phyloP scores from a whole-genome alignment of 1,140 invertebrate species.

The Brachionus plicatilis region DNA sequence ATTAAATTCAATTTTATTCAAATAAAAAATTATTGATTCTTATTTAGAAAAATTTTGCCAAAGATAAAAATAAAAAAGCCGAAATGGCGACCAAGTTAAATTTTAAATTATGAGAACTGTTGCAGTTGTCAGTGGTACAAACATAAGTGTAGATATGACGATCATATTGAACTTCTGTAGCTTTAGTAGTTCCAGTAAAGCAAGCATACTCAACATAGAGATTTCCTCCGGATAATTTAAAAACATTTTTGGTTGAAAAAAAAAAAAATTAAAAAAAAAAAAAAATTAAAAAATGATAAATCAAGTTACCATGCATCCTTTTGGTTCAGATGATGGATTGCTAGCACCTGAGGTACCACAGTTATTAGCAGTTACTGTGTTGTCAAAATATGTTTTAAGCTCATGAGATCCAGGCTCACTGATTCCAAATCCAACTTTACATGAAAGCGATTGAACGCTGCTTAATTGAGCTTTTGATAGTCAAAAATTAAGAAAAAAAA shows the following conservation, averaged over 20 bases:
- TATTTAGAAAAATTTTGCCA: not conserved
- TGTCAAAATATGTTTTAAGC: not conserved
- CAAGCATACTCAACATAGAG: not conserved
- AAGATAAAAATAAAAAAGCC: not conserved
- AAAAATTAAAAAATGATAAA: too few relatives aligned
- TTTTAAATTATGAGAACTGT: not conserved
- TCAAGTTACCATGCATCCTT: not conserved
- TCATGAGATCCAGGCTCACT: not conserved
- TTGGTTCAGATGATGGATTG: not conserved
- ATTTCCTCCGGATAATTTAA: not conserved
- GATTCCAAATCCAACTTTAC: not conserved
- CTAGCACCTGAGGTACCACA: not conserved
- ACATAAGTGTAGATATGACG: not conserved
- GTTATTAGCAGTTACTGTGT: not conserved
- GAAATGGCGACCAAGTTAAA: not conserved
- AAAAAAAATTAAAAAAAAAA: not conserved
- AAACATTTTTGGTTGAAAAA: not conserved
- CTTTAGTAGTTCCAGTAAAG: not conserved
- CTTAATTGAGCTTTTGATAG: not conserved
- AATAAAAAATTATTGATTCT: too few relatives aligned
- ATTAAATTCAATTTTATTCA: too few relatives aligned
- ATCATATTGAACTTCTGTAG: not conserved
- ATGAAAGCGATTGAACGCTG: not conserved
- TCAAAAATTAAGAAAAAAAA: not conserved
- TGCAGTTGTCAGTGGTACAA: not conserved